These are phyloP conservation scores for Pachypanchax playfairii DNA, from an alignment of 2,113 vertebrate genomes.

Conservation along the genomic window DNA sequence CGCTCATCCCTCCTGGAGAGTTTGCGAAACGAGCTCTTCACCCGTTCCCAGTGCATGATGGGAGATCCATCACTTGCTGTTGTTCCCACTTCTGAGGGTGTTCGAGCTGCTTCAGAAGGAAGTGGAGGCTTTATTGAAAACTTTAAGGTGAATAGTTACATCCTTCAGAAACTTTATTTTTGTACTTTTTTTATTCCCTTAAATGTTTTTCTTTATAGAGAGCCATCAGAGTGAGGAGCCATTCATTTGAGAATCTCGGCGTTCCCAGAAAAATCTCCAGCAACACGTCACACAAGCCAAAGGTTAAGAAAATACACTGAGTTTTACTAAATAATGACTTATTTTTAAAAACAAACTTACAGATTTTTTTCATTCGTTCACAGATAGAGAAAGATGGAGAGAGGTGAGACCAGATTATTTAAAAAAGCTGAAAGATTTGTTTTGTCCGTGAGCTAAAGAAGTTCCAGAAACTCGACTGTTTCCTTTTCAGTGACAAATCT, in stretches of 20 bases:
- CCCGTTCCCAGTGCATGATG: constrained; percentile 87
- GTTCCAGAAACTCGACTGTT: not conserved
- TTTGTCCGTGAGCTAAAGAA: not conserved
- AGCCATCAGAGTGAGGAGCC: constrained; percentile 88
- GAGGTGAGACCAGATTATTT: constrained; percentile 56
- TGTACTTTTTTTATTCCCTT: not conserved
- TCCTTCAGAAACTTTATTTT: not conserved
- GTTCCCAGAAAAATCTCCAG: constrained; percentile 70
- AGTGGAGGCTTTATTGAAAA: constrained; percentile 91
- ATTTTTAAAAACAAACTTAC: not conserved
- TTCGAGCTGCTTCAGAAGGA: constrained; percentile 77
- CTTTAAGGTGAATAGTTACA: constrained; percentile 83
- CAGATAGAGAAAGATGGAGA: constrained; percentile 75
- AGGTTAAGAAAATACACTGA: constrained; percentile 52
- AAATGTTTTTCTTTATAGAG: constrained; percentile 72
- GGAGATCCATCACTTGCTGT: constrained; percentile 69
- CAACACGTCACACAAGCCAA: constrained; percentile 61
- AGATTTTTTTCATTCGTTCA: constrained; percentile 8
- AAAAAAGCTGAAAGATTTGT: not conserved
- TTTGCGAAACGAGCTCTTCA: constrained; percentile 84
- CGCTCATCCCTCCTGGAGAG: constrained; percentile 87
- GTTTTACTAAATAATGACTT: not conserved
- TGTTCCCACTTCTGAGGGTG: constrained; percentile 58
- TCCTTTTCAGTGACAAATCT: constrained; percentile 69
- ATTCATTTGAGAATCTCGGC: constrained; percentile 87